Base-by-base conservation (phyloP, 2,797 vertebrate species). In the Percopsis omiscomaycus region DNA sequence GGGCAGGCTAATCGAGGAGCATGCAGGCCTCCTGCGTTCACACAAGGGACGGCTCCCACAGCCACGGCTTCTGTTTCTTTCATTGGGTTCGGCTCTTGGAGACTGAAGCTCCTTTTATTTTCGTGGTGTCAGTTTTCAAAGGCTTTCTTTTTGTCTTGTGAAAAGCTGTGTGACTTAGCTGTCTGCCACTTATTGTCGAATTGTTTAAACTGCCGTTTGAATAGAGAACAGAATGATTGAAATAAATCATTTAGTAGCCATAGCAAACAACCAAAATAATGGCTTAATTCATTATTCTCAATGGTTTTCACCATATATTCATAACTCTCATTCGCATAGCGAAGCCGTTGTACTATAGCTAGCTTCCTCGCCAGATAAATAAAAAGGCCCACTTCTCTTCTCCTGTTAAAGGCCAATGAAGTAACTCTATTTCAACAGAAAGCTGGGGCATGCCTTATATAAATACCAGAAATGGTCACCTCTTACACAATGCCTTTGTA, bases 71-170 rank as follows among this genome's bases (percentile, higher is more conserved):
- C 75, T 4, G 57, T 74, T 76, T 63, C 3, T 76, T 77, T 67
- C 51, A n/a, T 68, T 75, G 76, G 68, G 69, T 79, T 84, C 64
- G 61, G 62, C 77, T 79, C 76, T 59, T 27, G 30, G 72, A 83
- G 79, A 64, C 83, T 89, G 86, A 89, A 89, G 86, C 85, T 83
- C 82, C 80, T 86, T 89, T 89, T 86, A 87, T 88, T 88, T 88
- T 89, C 83, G 80, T 81, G 81, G 87, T 89, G 82, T 89, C 87
- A 88, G 51, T 91, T 87, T 90, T 89, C 88, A 89, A 86, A 89
- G 81, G 79, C 85, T 81, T 6, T 55, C 76, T 83, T 86, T 85
- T 89, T 89, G 88, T 91, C 81, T 87, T 64, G 57, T 73, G 82
- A 84, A 86, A 85, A 84, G 84, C 85, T 75, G 73, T 42, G 63